Evolutionary conservation across 2,888 invertebrate genomes (phyloP), one percentile per base, ranked within the genome.

Genomic region (Anorthoa munda): DNA sequence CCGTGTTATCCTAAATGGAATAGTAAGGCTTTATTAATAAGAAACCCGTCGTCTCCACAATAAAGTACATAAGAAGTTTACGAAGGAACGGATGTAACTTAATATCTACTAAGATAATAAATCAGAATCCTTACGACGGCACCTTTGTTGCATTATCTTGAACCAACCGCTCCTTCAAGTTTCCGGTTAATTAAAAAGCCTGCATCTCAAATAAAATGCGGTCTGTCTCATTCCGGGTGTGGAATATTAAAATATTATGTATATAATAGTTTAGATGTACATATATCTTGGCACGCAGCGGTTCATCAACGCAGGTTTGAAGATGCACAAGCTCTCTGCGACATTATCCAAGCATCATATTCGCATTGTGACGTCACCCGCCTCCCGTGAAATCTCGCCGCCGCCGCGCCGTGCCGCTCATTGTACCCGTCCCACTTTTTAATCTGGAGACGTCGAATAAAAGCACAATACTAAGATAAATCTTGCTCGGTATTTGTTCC

Each of bases 291-390:
- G 59, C 13, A 51, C 58, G 26, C 45, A 77, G 51, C 18, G n/a
- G 66, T 74, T 75, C 60, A 74, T 74, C 73, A 72, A 71, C 53
- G 46, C 26, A 26, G 70, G 58, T 70, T 77, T 84, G 84, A 77
- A 77, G 82, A 77, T 71, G 82, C 82, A 80, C 70, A 83, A 83
- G 84, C 85, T 87, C 84, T 86, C 86, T 77, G 86, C 87, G 87
- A 89, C 88, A 91, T 87, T 90, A 91, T 90, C 88, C 90, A 86
- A 90, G 91, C 91, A 89, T 92, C 90, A 92, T 92, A 89, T 91
- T 92, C 87, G 89, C 87, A 91, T 92, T 92, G 92, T 93, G 92
- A 91, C 91, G 91, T 91, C 91, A 91, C 88, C 89, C 90, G 87
- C 87, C 90, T 89, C 84, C 86, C 90, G 88, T 86, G 83, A 87